These are phyloP conservation scores for Cephalopachus bancanus DNA, from an alignment of 2,797 vertebrate species.

Conservation along the genomic window DNA sequence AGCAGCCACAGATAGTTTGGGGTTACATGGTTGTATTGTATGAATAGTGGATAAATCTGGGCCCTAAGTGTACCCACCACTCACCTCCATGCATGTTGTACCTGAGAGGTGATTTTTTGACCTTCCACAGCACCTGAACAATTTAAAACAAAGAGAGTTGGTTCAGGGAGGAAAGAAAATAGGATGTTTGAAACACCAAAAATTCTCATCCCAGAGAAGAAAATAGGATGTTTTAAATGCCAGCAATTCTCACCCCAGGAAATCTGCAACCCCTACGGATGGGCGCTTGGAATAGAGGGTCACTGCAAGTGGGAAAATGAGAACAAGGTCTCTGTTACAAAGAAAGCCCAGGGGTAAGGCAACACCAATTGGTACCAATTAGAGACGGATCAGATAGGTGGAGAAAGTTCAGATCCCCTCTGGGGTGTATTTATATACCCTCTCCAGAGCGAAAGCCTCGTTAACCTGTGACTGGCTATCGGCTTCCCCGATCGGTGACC, in stretches of 20 bases:
- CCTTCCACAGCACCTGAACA: conserved; percentile 30
- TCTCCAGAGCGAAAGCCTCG: conserved; percentile 37
- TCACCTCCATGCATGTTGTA: too few species aligned
- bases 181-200: conserved; percentile 69
- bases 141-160: conserved; percentile 80
- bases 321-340: conserved; percentile 15
- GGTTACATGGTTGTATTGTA: too few species aligned
- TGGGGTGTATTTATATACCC: conserved; percentile 73
- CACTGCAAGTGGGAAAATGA: not conserved
- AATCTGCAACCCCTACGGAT: not conserved
- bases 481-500: conserved; percentile 71
- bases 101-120: too few species aligned
- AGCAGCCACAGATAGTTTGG: too few species aligned
- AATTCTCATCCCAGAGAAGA: conserved; percentile 59
- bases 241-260: conserved; percentile 63
- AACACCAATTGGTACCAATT: conserved; percentile 82
- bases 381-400: conserved; percentile 63
- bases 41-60: too few species aligned
- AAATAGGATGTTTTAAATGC: conserved; percentile 76
- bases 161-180: conserved; percentile 76
- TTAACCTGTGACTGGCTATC: conserved; percentile 67
- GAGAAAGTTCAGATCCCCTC: conserved; percentile 78
- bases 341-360: conserved; percentile 72
- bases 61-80: too few species aligned
- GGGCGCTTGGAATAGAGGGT: conserved; percentile 56